Evolutionary conservation across 2,797 vertebrate species (phyloP).

Genomic region (Hippopotamyrus pictus): DNA sequence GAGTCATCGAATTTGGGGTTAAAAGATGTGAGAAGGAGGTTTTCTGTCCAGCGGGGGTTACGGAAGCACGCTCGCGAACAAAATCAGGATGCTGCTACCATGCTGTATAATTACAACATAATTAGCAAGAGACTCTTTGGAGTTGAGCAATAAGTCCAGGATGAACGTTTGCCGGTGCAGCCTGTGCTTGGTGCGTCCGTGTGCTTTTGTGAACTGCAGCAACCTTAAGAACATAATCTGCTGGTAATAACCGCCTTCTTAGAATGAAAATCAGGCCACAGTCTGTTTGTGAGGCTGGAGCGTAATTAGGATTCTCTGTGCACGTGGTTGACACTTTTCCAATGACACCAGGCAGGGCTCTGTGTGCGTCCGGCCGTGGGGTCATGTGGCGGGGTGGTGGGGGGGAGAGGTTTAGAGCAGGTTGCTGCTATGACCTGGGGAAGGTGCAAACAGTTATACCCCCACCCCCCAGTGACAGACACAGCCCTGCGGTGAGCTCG

Average conservation of each 20-base stretch:
- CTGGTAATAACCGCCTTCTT: neutral
- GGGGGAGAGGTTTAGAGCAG: neutral
- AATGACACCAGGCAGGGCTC: conserved; percentile 26
- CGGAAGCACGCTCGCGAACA: neutral
- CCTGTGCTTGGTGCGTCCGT: neutral
- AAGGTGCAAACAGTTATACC: neutral
- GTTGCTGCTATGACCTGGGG: neutral
- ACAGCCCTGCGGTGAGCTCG: neutral
- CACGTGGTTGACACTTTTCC: neutral
- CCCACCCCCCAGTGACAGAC: neutral
- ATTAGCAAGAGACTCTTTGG: neutral
- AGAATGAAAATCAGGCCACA: neutral
- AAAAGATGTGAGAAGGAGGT: neutral
- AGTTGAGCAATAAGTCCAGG: conserved; percentile 1
- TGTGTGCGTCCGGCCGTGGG: conserved; percentile 28
- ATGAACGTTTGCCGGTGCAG: neutral
- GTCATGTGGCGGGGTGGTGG: neutral
- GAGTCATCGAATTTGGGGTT: neutral
- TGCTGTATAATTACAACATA: neutral
- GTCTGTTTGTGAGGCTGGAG: conserved; percentile 12
- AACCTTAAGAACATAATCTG: neutral
- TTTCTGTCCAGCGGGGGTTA: neutral
- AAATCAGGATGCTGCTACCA: neutral
- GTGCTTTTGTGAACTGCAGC: neutral
- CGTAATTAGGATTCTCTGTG: conserved; percentile 37